A percentile compares a stretch with the other conserved stretches of the same genome.
phyloP scores from a whole-genome alignment of 2,797 vertebrate genomes.

The Triplophysa yarkandensis region DNA sequence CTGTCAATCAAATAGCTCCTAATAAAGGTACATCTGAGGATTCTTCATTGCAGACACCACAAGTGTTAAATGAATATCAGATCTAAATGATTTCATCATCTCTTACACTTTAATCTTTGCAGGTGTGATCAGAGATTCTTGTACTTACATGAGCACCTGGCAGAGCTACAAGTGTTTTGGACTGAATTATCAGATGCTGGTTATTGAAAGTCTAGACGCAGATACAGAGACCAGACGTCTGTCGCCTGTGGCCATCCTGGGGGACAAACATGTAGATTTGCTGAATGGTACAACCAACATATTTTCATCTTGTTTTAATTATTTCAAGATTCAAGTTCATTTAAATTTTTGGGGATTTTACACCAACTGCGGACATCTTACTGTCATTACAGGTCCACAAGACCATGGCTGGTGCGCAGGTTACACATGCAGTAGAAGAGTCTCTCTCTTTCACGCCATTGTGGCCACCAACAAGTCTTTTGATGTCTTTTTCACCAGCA shows the following conservation, averaged over 20 bases:
- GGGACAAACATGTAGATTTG: constrained; percentile 79
- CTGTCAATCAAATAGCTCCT: constrained; percentile 78
- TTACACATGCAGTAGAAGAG: constrained; percentile 82
- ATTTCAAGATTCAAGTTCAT: too few species aligned
- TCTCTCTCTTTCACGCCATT: constrained; percentile 84
- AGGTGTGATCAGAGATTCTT: constrained; percentile 83
- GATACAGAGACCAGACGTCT: constrained; percentile 85
- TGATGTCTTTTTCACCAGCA: constrained; percentile 80
- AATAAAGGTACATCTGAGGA: constrained; percentile 78
- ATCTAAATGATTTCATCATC: too few species aligned
- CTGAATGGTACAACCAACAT: constrained; percentile 76
- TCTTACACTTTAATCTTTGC: not conserved
- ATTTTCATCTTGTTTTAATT: too few species aligned
- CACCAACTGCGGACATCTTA: not conserved
- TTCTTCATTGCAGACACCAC: too few species aligned
- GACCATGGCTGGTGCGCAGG: constrained; percentile 88
- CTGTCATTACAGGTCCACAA: constrained; percentile 79
- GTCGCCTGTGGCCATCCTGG: constrained; percentile 83
- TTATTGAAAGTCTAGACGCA: constrained; percentile 84
- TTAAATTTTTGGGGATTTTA: not conserved
- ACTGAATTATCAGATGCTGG: constrained; percentile 83
- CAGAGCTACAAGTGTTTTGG: constrained; percentile 82
- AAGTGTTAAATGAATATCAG: too few species aligned
- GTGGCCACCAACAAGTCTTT: constrained; percentile 76
- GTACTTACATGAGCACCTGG: constrained; percentile 78